Evolutionary conservation across 1,140 invertebrate species (phyloP), one percentile per base, ranked within the genome.

Genomic region (Zaprionus nigranus): DNA sequence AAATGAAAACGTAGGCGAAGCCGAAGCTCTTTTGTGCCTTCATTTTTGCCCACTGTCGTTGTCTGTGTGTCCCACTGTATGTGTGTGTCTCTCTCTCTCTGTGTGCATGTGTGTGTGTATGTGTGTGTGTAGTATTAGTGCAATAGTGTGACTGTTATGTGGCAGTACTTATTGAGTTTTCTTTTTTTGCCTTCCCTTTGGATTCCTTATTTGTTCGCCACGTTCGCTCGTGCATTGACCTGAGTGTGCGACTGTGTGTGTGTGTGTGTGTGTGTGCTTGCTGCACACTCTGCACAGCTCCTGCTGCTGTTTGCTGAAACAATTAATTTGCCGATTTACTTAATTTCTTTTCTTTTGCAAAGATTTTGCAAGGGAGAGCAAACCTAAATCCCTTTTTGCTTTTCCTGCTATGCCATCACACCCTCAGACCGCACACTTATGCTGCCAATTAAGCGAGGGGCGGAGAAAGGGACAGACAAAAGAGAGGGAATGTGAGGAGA

Each of bases 301-400:
- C 28, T 30, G 46, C 30, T 57, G 24, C 36, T 62, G 40, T 70
- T 76, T 28, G 57, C 20, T 54, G 60, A 15, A 38, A 64, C 82
- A 85, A 85, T 85, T 85, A 86, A 85, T 85, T 82, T 82, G 51
- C 60, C 65, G 82, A 81, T 85, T 82, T 82, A 79, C 64, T 79
- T 79, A 81, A 79, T 85, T 81, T 73, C 73, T 62, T 67, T 75
- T 64, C 34, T 76, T 72, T 67, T 51, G 36, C 15, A 26, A 58
- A 49, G 76, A 78, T 58, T 75, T 75, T 70, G 63, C 66, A 22
- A 40, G 3, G 28, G 57, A 22, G 20, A 9, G 0, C n/a, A 60
- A 60, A 11, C 34, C 61, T 6, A 30, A 62, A 46, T 61, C 24
- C 28, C 26, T 65, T 56, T 56, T 56, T 30, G 13, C 53, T 17